Base-by-base conservation (phyloP, 2,888 invertebrate species). In the Cerceris rybyensis region DNA sequence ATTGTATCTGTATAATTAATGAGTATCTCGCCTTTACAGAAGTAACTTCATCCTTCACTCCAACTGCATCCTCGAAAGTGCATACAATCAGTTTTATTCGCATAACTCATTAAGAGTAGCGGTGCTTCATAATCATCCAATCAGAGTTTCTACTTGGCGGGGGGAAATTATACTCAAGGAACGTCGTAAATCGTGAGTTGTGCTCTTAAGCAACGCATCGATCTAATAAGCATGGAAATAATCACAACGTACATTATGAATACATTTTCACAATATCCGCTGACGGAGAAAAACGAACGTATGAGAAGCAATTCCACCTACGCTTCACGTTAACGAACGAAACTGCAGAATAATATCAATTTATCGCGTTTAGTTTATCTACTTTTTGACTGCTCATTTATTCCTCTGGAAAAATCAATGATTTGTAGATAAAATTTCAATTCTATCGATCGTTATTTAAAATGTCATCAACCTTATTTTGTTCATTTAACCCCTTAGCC, bases 291-390 rank as follows among this genome's bases (percentile, higher is more conserved):
- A 59, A 72, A 63, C 69, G 59, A 70, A 77, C 73, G 79, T 80
- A 84, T 81, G 83, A 54, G 69, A 71, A 74, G 73, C 82, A 70
- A 82, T 81, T 78, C 77, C 83, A 83, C 88, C 88, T 82, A 88
- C 87, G 81, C 71, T 61, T 17, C 61, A 61, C 79, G 84, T 87
- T 85, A 85, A 83, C 82, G 80, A 77, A 76, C 77, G 73, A 80
- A 71, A 75, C 74, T 75, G 81, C 74, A 78, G 70, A 49, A 73
- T 60, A 87, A 88, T 87, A 87, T 81, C 80, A 85, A 88, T 88
- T 28, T 87, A 88, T 86, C 87, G 66, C 84, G 81, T 88, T 87
- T 85, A 86, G 86, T 85, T 83, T 74, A 54, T 75, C 73, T 60
- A 65, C 50, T 64, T 54, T 77, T 55, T 46, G 41, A 14, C 11